phyloP scores from a whole-genome alignment of 2,797 vertebrate genomes.

The Tadarida brasiliensis region DNA sequence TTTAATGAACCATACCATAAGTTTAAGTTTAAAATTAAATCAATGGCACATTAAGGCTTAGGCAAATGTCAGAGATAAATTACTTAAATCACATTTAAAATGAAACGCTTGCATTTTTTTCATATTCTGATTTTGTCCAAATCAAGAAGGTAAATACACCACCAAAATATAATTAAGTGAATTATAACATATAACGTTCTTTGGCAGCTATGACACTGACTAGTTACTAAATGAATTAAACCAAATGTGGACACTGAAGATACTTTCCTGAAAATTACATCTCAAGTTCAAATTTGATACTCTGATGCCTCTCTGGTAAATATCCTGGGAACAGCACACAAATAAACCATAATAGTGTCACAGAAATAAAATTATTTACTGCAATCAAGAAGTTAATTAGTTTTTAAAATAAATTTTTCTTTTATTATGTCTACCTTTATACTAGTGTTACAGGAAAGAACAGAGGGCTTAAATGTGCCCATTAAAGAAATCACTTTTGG shows the following conservation, averaged over 20 bases:
- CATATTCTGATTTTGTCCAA: not conserved
- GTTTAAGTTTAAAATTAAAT: conserved; percentile 48
- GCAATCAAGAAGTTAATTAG: not conserved
- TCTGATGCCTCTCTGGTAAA: not conserved
- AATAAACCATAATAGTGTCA: not conserved
- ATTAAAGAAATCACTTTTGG: conserved; percentile 16
- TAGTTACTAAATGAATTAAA: conserved; percentile 7
- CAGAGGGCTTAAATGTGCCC: not conserved
- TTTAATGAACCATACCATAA: not conserved
- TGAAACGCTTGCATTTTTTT: conserved; percentile 20
- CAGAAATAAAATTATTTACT: not conserved
- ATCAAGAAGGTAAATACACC: not conserved
- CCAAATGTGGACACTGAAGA: not conserved
- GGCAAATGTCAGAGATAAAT: not conserved
- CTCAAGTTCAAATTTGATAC: not conserved
- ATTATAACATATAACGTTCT: not conserved
- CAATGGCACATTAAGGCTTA: not conserved
- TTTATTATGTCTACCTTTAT: conserved; percentile 14
- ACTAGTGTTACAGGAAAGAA: not conserved
- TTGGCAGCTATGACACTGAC: not conserved
- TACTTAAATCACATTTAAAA: conserved; percentile 40
- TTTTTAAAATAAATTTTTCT: not conserved
- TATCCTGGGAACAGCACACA: not conserved
- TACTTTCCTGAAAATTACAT: not conserved
- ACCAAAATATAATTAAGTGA: not conserved